Base-by-base conservation (phyloP, 2,888 invertebrate genomes). In the Aspidapion aeneum region DNA sequence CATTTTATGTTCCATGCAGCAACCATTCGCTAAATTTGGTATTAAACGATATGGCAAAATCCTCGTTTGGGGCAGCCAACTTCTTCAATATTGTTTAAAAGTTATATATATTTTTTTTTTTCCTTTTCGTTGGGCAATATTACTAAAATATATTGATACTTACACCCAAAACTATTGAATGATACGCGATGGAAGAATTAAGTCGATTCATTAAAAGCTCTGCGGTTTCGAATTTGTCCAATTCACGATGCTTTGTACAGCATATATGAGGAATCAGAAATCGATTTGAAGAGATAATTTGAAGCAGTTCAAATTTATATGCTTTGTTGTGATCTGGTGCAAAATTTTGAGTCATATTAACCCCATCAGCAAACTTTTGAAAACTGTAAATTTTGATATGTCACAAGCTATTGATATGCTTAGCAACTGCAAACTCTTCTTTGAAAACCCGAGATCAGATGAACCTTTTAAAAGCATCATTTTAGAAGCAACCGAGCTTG, bases 271-370 rank as follows among this genome's bases (percentile, higher is more conserved):
- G 5, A 12, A 51, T 3, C 19, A 19, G 16, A 19, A 49, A 18
- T 51, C 52, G 21, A 59, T 1, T 21, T 18, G n/a, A 5, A 18
- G 21, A 9, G 35, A 1, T 7, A 3, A 17, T 5, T 1, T 58
- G 7, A 50, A 48, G 35, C 5, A 7, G 9, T 35, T 49, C 7
- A 48, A 9, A n/a, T 35, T 58, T 58, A n/a, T 58, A 18, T 58
- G 58, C 20, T 58, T 49, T 17, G n/a, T 58, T 5, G 19, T 58
- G 5, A 58, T 58, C 17, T 58, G 58, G 58, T 49, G 20, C 19
- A 5, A 58, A n/a, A 18, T 58, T 50, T 58, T 58, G 19, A 58
- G 35, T 58, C 35, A 35, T 35, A 35, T 35, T 35, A 35, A 35
- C 35, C 35, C 35, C 58, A 58, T 50, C 17, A 58, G 48, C 35